phyloP scores from a whole-genome alignment of 1,140 invertebrate species.

The Potamilus streckersoni region DNA sequence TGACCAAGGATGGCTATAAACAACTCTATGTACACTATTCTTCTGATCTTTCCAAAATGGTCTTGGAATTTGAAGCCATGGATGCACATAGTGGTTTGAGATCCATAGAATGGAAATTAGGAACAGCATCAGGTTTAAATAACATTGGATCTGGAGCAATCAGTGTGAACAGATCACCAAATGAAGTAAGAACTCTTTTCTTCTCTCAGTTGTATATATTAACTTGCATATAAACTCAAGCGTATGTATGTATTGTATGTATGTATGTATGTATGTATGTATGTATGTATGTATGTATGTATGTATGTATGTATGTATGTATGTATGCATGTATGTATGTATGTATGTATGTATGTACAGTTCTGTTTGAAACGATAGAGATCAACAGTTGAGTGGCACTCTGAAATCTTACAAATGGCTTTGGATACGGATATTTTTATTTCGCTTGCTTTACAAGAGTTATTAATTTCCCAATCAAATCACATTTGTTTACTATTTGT shows the following conservation, averaged over 20 bases:
- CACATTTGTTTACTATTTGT: no score
- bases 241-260: not conserved
- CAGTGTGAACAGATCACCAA: not conserved
- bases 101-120: slow-evolving; percentile 27
- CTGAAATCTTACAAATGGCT: no score
- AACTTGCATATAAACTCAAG: not conserved
- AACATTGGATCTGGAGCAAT: slow-evolving; percentile 19
- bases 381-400: no score
- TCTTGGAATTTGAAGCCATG: slow-evolving; percentile 34
- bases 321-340: no score
- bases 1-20: slow-evolving; percentile 26
- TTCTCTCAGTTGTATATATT: not conserved
- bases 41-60: slow-evolving; percentile 43
- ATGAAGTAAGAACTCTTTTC: slow-evolving; percentile 6
- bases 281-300: not conserved
- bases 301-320: not conserved
- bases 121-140: slow-evolving; percentile 1
- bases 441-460: no score
- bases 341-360: no score
- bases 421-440: no score
- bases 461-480: no score
- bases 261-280: slow-evolving; percentile 1
- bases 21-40: slow-evolving; percentile 35
- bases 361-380: no score
- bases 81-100: slow-evolving; percentile 45